Percentiles rank a stretch among this genome's conserved stretches.
phyloP scores from a whole-genome alignment of 2,888 invertebrate genomes.

The Bibio marci region DNA sequence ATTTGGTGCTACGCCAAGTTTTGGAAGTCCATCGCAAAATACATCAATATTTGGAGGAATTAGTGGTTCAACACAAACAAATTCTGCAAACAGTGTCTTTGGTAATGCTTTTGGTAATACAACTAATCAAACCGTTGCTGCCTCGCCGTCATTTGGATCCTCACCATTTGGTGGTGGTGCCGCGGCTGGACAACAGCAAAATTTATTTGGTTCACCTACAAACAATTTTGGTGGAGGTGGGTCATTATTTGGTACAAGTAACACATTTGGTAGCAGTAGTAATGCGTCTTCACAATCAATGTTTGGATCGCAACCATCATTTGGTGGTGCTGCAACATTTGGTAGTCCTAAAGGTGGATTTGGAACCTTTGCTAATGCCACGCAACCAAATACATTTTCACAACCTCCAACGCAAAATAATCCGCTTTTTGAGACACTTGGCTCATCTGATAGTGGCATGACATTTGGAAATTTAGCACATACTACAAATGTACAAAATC shows the following conservation, averaged over 20 bases:
- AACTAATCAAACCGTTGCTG: constrained; percentile 5
- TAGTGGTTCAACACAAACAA: neutral
- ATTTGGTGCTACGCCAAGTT: neutral
- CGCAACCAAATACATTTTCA: constrained; percentile 9
- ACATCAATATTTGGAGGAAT: neutral
- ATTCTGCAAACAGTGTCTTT: neutral
- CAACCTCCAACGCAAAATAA: constrained; percentile 13
- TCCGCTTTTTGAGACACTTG: constrained; percentile 25
- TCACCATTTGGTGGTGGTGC: neutral
- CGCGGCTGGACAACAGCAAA: neutral
- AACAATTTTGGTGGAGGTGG: constrained; percentile 9
- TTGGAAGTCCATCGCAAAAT: neutral
- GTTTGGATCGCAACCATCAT: constrained; percentile 20
- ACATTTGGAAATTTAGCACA: constrained; percentile 29
- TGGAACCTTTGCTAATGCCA: constrained; percentile 16
- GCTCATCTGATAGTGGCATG: constrained; percentile 21
- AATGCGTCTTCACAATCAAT: constrained; percentile 7
- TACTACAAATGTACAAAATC: constrained; percentile 11
- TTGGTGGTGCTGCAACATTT: constrained; percentile 25
- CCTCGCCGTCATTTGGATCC: constrained; percentile 3
- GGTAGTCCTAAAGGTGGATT: constrained; percentile 17
- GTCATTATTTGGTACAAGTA: constrained; percentile 20
- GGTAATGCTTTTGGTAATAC: neutral
- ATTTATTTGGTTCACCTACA: neutral
- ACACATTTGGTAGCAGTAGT: constrained; percentile 9